Percentiles rank a stretch among this genome's conserved stretches.
Conservation (phyloP, 2,888 invertebrate genomes). For the Tenthredo notha region DNA sequence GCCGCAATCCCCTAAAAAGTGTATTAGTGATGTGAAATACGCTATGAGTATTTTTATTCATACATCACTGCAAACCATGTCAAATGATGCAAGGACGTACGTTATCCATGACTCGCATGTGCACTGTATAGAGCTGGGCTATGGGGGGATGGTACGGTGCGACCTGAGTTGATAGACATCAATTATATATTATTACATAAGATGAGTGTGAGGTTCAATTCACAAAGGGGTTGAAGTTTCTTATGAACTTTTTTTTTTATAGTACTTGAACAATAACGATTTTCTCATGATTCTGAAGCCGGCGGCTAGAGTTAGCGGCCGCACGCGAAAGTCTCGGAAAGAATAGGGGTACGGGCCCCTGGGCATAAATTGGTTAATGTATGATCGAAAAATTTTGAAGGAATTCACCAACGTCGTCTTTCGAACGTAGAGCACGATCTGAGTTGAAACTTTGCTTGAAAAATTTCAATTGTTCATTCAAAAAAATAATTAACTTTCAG, state of each 20-base stretch:
- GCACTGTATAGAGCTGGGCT: constrained; percentile 26
- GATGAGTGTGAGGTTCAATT: not conserved
- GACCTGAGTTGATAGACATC: constrained; percentile 5
- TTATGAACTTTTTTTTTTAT: not conserved
- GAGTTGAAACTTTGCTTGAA: not conserved
- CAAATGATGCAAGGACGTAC: constrained; percentile 22
- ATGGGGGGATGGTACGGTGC: constrained; percentile 27
- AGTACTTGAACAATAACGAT: not conserved
- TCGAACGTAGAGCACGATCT: not conserved
- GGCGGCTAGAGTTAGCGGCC: not conserved
- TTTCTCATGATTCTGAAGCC: not conserved
- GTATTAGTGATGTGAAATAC: not conserved
- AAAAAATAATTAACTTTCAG: not conserved
- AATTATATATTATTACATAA: not conserved
- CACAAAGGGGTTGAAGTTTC: not conserved
- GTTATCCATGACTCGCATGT: constrained; percentile 25
- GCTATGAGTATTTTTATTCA: not conserved
- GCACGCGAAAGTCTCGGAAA: not conserved
- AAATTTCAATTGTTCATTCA: not conserved
- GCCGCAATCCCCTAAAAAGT: constrained; percentile 31
- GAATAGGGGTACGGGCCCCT: not conserved
- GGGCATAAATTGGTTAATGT: constrained; percentile 11
- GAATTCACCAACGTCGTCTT: not conserved
- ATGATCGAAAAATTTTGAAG: not conserved
- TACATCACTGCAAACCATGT: not conserved